A percentile compares a stretch with the other conserved stretches of the same genome.
Evolutionary conservation across 2,797 vertebrate species (phyloP).

Genomic region (Jordanella pulchra): DNA sequence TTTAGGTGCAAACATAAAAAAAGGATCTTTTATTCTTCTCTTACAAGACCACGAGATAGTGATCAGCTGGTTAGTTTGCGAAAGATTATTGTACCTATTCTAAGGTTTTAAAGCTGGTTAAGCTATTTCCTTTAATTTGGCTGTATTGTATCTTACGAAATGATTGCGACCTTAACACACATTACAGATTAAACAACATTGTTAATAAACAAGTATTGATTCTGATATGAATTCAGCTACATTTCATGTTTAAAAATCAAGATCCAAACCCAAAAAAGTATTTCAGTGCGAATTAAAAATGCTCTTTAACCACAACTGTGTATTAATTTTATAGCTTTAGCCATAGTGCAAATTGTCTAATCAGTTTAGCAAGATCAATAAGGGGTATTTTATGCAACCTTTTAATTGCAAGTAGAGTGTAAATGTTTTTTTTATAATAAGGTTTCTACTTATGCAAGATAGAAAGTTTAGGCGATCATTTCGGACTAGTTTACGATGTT

Average conservation of each 20-base stretch:
- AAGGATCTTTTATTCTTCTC: background rate
- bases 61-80: background rate
- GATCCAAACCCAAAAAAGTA: background rate
- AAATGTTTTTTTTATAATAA: background rate
- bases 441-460: background rate
- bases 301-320: background rate
- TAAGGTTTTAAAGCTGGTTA: background rate
- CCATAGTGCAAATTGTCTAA: background rate
- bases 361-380: too few species aligned
- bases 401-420: background rate
- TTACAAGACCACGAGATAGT: background rate
- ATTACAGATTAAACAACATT: too few species aligned
- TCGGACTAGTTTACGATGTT: slow-evolving; percentile 60
- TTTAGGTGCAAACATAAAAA: background rate
- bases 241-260: background rate
- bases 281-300: background rate
- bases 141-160: background rate
- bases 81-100: background rate
- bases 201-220: background rate
- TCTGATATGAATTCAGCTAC: background rate
- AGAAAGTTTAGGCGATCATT: background rate
- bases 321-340: background rate
- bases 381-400: too few species aligned
- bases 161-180: background rate
- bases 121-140: background rate